Conservation (phyloP, 2,888 invertebrate genomes). For the Caenorhabditis sp. region DNA sequence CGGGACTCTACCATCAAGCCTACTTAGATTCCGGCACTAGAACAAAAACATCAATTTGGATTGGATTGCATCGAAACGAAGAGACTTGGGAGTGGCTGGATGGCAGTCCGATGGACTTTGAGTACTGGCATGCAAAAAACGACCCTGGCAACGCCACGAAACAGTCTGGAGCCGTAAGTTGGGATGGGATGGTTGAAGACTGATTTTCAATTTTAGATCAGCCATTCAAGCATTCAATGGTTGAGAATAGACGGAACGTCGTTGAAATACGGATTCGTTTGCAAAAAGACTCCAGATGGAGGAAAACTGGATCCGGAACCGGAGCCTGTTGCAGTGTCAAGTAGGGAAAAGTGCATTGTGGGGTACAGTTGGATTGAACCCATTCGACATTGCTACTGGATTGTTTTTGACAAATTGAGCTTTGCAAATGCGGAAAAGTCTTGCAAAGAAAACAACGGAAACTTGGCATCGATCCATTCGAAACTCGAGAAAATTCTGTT, state of each 20-base stretch:
- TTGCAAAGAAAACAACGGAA: neutral
- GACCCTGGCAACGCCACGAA: neutral
- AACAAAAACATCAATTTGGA: neutral
- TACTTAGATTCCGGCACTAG: neutral
- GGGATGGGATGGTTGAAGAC: neutral
- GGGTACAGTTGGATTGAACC: neutral
- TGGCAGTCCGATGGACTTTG: neutral
- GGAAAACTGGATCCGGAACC: neutral
- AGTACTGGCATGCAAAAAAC: neutral
- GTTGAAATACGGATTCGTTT: neutral
- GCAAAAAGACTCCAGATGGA: neutral
- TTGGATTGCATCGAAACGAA: neutral
- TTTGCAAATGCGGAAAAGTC: neutral
- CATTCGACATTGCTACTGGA: neutral
- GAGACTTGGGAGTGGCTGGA: neutral
- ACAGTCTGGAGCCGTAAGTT: neutral
- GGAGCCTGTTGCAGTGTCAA: neutral
- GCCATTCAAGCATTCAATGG: neutral
- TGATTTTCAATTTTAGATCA: neutral
- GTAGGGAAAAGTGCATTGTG: too few relatives aligned
- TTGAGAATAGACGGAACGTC: neutral
- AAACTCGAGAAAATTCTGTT: neutral
- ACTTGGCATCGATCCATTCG: neutral
- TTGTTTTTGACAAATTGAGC: neutral
- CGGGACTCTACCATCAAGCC: neutral